A percentile compares a stretch with the other conserved stretches of the same genome.
These are phyloP conservation scores for Spheniscus mendiculus DNA, from an alignment of 2,113 vertebrate genomes.

Conservation along the genomic window DNA sequence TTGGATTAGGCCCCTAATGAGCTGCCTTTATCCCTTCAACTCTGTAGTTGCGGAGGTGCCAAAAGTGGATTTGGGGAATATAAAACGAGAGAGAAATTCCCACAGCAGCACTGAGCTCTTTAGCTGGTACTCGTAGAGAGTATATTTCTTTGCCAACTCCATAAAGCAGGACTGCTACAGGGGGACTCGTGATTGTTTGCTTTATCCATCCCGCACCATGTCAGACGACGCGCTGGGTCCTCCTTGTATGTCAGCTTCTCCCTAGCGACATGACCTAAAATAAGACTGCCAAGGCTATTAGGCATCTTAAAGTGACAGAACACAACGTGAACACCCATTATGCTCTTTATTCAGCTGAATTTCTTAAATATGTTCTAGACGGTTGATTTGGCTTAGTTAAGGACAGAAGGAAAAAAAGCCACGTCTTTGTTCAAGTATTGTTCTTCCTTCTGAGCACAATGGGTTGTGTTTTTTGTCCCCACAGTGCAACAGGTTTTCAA, in stretches of 20 bases:
- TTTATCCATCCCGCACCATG: background rate
- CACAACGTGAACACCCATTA: background rate
- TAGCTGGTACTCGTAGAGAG: background rate
- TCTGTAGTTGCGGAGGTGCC: background rate
- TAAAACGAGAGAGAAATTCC: background rate
- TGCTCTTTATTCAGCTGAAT: background rate
- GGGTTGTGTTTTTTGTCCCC: background rate
- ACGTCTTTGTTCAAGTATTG: background rate
- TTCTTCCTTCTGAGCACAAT: conserved; percentile 10
- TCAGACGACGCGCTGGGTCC: background rate
- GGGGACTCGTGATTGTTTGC: background rate
- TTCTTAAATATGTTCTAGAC: background rate
- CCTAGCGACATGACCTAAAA: background rate
- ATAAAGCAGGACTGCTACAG: background rate
- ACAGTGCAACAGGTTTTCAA: background rate
- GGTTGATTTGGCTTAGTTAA: background rate
- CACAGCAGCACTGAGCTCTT: background rate
- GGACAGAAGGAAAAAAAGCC: background rate
- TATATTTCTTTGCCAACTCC: background rate
- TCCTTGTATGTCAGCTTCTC: background rate
- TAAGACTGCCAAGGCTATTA: background rate
- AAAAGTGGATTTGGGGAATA: background rate
- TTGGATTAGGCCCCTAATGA: background rate
- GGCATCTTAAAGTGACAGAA: background rate
- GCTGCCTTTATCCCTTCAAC: background rate